A percentile compares a stretch with the other conserved stretches of the same genome.
Evolutionary conservation across 2,113 vertebrate species (phyloP).

Genomic region (Thunnus thynnus): DNA sequence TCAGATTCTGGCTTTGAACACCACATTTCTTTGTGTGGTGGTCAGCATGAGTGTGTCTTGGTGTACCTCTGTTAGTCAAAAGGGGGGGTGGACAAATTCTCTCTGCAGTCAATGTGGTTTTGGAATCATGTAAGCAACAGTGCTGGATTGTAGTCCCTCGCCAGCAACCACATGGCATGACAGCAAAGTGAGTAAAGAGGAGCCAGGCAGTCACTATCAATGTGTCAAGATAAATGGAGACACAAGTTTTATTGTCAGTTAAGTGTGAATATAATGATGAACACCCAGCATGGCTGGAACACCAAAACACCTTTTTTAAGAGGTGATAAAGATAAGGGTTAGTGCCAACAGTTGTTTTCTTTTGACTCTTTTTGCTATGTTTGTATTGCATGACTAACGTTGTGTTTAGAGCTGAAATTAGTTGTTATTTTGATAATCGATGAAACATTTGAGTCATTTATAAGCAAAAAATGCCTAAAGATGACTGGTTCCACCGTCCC

Average conservation of each 20-base stretch:
- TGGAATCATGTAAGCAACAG: slow-evolving; percentile 12
- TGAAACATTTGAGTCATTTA: too few relatives aligned
- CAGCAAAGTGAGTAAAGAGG: slow-evolving; percentile 4
- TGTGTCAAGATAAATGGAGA: slow-evolving; percentile 35
- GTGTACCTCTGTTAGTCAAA: background rate
- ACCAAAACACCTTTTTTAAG: background rate
- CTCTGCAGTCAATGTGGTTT: slow-evolving; percentile 22
- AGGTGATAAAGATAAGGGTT: too few relatives aligned
- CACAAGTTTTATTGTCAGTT: background rate
- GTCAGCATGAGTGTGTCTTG: background rate
- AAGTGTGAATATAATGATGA: slow-evolving; percentile 1
- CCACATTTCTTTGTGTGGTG: slow-evolving; percentile 7
- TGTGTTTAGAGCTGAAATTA: too few relatives aligned
- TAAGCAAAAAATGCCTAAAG: too few relatives aligned
- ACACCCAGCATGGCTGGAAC: background rate
- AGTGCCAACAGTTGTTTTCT: too few relatives aligned
- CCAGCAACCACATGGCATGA: slow-evolving; percentile 36
- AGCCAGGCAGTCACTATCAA: slow-evolving; percentile 14
- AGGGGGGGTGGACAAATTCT: background rate
- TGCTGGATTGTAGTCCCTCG: background rate
- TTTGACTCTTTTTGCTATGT: too few relatives aligned
- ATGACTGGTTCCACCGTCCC: too few relatives aligned
- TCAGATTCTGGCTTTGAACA: slow-evolving; percentile 23
- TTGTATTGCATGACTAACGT: too few relatives aligned
- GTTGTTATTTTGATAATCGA: too few relatives aligned